These are phyloP conservation scores for Pteronura brasiliensis DNA, from an alignment of 2,113 vertebrate species.

Conservation along the genomic window DNA sequence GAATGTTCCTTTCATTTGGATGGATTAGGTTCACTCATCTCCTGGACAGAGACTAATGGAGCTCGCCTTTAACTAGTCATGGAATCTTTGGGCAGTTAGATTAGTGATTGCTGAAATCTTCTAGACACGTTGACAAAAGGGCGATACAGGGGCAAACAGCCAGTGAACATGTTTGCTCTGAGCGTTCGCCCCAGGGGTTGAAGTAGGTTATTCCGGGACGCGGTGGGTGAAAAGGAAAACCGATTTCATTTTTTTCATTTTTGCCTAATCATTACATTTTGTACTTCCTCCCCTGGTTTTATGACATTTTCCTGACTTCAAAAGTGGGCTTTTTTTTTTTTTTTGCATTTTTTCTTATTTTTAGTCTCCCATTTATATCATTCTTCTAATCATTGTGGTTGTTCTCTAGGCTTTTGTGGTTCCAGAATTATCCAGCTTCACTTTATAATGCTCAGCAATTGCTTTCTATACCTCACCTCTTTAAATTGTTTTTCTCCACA, in stretches of 20 bases:
- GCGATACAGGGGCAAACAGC: fast-evolving
- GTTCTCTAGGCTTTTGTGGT: background rate
- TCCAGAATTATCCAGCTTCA: background rate
- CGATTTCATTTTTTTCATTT: background rate
- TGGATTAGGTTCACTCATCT: background rate
- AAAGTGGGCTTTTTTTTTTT: background rate
- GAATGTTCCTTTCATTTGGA: background rate
- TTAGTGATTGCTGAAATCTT: background rate
- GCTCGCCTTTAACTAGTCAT: background rate
- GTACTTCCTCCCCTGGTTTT: background rate
- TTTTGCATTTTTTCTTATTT: background rate
- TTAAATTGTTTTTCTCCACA: background rate
- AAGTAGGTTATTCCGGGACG: background rate
- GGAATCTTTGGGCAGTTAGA: background rate
- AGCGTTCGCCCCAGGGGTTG: background rate
- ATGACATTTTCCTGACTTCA: background rate
- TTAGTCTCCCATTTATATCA: background rate
- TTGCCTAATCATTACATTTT: slow-evolving; percentile 23
- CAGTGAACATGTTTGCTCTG: background rate
- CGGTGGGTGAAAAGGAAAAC: background rate
- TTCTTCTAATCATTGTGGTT: background rate
- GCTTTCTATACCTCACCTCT: background rate
- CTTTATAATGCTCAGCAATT: background rate
- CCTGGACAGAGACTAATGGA: background rate
- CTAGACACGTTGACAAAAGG: background rate